These are phyloP conservation scores for Eustalomyia histrio DNA, from an alignment of 2,888 invertebrate species.

Conservation along the genomic window DNA sequence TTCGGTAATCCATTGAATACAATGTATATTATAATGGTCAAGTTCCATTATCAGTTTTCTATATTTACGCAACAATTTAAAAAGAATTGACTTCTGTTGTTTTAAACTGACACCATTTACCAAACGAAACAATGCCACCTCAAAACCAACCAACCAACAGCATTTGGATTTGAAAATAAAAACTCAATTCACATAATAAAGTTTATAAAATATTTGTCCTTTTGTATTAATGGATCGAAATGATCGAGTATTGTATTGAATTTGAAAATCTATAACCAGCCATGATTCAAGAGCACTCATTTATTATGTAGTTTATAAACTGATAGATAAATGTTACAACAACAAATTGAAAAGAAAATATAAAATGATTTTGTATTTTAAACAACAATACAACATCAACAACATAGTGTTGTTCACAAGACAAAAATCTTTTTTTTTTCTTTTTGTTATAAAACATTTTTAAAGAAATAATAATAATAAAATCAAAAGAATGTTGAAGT, in stretches of 20 bases:
- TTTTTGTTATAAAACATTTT: not conserved
- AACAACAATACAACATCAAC: slow-evolving; percentile 15
- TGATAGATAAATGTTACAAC: slow-evolving; percentile 39
- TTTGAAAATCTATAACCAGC: slow-evolving; percentile 21
- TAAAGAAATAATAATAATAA: not conserved
- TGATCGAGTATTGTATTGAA: slow-evolving; percentile 10
- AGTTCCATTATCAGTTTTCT: slow-evolving; percentile 56
- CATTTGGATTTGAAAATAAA: not conserved
- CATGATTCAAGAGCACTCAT: slow-evolving; percentile 48
- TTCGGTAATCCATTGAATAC: slow-evolving; percentile 8
- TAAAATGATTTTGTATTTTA: slow-evolving; percentile 32
- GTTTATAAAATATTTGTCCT: slow-evolving; percentile 52
- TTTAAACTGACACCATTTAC: slow-evolving; percentile 29
- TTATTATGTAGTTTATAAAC: slow-evolving; percentile 34
- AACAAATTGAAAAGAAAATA: slow-evolving; percentile 11
- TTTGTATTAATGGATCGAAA: slow-evolving; percentile 28
- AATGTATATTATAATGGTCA: slow-evolving; percentile 54
- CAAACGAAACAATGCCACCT: slow-evolving; percentile 13
- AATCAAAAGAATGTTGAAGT: slow-evolving; percentile 39
- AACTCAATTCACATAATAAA: slow-evolving; percentile 2
- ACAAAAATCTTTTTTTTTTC: too few relatives aligned
- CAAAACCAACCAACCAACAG: not conserved
- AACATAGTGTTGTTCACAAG: slow-evolving; percentile 7
- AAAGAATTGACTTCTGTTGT: slow-evolving; percentile 77
- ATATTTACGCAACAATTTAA: slow-evolving; percentile 75